Base-by-base conservation (phyloP, 2,113 vertebrate genomes). In the Aldabrachelys gigantea region DNA sequence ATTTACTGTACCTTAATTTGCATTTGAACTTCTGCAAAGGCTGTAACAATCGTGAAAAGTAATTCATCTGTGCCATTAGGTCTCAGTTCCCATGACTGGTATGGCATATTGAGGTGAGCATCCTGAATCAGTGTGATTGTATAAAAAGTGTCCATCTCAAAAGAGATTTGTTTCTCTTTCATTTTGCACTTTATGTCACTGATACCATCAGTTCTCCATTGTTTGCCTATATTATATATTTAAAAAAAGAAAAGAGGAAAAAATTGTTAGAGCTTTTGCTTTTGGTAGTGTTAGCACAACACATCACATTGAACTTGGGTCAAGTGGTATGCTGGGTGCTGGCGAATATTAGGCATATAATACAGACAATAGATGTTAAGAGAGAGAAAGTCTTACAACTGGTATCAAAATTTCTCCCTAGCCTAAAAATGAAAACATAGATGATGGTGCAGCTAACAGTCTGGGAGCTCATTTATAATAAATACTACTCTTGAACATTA, bases 141-240 rank as follows among this genome's bases (percentile, higher is more conserved):
- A 13, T 96, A 95, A 94, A 99, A 98, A 14, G 97, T 94, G 3
- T 96, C 96, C 98, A 98, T 97, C 85, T 93, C 98, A 91, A 99
- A 99, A 31, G 98, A 98, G 84, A 99, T 12, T 6, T 93, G 98
- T 78, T 93, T 95, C 1, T 96, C 93, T 7, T 97, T 80, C 2
- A 84, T 75, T 13, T 97, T 79, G 9, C 98, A 98, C 0, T 5
- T 95, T 1, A 98, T 6, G 0, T 97, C 95, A 2, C 92, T 97
- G 93, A 99, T 98, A 2, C 98, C 96, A 50, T 99, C 99, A 5
- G 97, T 99, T 93, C 97, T 97, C 99, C 99, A 99, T 16, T 94
- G 92, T 25, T 98, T 98, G 57, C 56, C 99, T 99, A 92, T 29
- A 90, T 54, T 10, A 44, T 52, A 82, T 54, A 25, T 29, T 49